Percentiles rank a stretch among this genome's conserved stretches.
Conservation (phyloP, 1,140 invertebrate species). For the Dreissena polymorpha region DNA sequence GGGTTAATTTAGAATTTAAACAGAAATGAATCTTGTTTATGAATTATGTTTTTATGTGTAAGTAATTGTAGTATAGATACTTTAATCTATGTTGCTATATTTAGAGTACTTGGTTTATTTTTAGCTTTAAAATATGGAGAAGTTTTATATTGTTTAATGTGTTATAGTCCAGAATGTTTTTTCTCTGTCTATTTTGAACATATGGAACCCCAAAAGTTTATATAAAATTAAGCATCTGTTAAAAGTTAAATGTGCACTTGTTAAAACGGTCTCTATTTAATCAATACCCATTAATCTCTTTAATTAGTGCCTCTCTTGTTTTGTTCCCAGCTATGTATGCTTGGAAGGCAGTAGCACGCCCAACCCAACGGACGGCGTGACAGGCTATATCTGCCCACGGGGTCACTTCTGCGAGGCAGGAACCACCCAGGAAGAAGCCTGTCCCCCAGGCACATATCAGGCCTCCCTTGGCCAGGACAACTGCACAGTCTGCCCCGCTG, state of each 20-base stretch:
- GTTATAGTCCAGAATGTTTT: too few species aligned
- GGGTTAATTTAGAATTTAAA: not conserved
- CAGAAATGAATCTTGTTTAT: not conserved
- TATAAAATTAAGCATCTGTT: too few species aligned
- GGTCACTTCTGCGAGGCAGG: slow-evolving; percentile 74
- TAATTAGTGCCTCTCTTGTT: not conserved
- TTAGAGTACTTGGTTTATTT: too few species aligned
- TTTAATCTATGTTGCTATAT: too few species aligned
- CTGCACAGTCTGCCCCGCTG: slow-evolving; percentile 74
- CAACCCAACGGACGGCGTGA: slow-evolving; percentile 63
- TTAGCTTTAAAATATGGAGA: too few species aligned
- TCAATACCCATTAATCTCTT: too few species aligned
- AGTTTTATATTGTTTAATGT: too few species aligned
- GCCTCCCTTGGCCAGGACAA: slow-evolving; percentile 66
- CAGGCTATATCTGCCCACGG: slow-evolving; percentile 73
- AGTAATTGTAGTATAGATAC: too few species aligned
- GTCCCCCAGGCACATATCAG: slow-evolving; percentile 75
- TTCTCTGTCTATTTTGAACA: too few species aligned
- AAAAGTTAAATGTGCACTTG: too few species aligned
- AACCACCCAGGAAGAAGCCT: slow-evolving; percentile 69
- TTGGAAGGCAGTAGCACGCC: slow-evolving; percentile 71
- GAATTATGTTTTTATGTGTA: not conserved
- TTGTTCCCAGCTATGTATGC: slow-evolving; percentile 72
- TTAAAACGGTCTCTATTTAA: too few species aligned
- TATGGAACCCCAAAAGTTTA: too few species aligned